A percentile compares a stretch with the other conserved stretches of the same genome.
These are phyloP conservation scores for Drosophila tsacasi DNA, from an alignment of 1,140 invertebrate genomes.

Conservation along the genomic window DNA sequence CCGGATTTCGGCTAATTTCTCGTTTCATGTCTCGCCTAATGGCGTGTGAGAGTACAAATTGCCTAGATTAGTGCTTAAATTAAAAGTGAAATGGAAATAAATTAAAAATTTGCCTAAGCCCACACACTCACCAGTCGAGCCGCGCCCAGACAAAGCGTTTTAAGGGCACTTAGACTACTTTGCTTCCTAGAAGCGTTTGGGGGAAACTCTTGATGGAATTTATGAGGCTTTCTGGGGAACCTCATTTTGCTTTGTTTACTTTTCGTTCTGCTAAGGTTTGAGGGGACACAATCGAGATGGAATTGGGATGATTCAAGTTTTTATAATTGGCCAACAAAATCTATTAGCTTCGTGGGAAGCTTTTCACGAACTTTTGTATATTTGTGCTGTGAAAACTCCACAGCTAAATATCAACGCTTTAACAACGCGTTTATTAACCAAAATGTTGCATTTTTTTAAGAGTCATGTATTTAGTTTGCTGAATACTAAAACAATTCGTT, in stretches of 20 bases:
- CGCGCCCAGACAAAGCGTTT: slow-evolving; percentile 15
- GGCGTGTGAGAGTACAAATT: slow-evolving; percentile 81
- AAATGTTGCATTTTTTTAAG: neutral
- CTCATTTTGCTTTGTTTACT: slow-evolving; percentile 38
- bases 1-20: slow-evolving; percentile 40
- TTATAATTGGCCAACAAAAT: slow-evolving; percentile 71
- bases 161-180: slow-evolving; percentile 31
- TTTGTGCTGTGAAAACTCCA: neutral
- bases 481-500: neutral
- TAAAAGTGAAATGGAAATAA: slow-evolving; percentile 83
- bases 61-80: slow-evolving; percentile 83
- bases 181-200: slow-evolving; percentile 27
- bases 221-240: slow-evolving; percentile 44
- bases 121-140: slow-evolving; percentile 5
- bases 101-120: slow-evolving; percentile 75
- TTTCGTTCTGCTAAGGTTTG: neutral
- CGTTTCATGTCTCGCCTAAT: slow-evolving; percentile 66
- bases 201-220: slow-evolving; percentile 43
- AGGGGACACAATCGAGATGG: slow-evolving; percentile 2
- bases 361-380: neutral
- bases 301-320: slow-evolving; percentile 42
- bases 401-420: no score
- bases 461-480: no score
- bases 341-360: slow-evolving; percentile 53
- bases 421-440: no score